These are phyloP conservation scores for Celastrina argiolus DNA, from an alignment of 2,888 invertebrate genomes.

Conservation along the genomic window DNA sequence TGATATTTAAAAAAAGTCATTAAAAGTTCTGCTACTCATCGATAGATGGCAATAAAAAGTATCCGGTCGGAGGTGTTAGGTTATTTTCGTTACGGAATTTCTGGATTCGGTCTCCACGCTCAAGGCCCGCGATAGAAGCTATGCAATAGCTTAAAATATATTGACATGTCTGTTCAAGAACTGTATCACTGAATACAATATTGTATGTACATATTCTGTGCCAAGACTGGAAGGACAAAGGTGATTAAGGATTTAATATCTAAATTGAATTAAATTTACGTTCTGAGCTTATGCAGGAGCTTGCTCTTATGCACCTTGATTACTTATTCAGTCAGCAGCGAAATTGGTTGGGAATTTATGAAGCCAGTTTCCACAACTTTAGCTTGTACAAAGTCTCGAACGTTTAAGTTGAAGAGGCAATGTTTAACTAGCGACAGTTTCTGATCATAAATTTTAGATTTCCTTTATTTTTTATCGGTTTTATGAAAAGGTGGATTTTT, in stretches of 20 bases:
- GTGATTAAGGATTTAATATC: conserved; percentile 14
- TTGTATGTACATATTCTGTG: neutral
- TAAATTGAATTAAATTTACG: conserved; percentile 19
- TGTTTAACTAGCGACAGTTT: conserved; percentile 19
- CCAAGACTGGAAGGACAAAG: neutral
- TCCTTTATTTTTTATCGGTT: neutral
- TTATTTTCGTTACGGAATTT: too few species aligned
- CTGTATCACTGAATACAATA: too few species aligned
- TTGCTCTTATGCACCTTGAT: conserved; percentile 42
- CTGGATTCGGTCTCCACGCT: too few species aligned
- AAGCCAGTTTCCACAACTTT: conserved; percentile 29
- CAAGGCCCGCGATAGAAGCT: too few species aligned
- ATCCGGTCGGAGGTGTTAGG: too few species aligned
- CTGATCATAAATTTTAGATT: conserved; percentile 13
- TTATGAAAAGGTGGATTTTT: too few species aligned
- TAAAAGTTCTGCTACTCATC: too few species aligned
- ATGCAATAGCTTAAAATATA: too few species aligned
- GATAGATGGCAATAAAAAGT: too few species aligned
- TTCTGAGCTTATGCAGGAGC: conserved; percentile 43
- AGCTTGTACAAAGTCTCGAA: conserved; percentile 14
- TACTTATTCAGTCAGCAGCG: conserved; percentile 41
- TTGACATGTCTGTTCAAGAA: too few species aligned
- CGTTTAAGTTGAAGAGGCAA: conserved; percentile 19
- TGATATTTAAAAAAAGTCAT: too few species aligned
- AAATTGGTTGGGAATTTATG: conserved; percentile 37